These are phyloP conservation scores for Motacilla alba DNA, from an alignment of 2,113 vertebrate species.

Conservation along the genomic window DNA sequence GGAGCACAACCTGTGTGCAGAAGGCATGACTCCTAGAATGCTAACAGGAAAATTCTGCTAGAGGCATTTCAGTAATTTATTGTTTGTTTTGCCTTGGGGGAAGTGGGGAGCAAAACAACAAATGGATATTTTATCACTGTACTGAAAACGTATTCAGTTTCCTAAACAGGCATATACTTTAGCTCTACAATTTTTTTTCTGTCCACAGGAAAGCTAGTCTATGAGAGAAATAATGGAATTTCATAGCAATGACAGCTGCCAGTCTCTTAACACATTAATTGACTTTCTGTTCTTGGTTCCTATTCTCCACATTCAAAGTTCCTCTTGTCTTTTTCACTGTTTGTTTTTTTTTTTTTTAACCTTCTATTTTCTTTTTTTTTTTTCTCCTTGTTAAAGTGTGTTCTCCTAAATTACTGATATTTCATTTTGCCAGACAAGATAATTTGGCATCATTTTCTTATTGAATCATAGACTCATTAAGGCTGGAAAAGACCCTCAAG, in stretches of 20 bases:
- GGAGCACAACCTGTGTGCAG: neutral
- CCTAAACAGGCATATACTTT: neutral
- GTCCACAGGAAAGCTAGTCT: neutral
- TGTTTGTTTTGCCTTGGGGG: neutral
- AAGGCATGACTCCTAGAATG: neutral
- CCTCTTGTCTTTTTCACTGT: neutral
- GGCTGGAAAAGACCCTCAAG: neutral
- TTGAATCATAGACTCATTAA: neutral
- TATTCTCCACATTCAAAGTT: neutral
- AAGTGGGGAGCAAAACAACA: neutral
- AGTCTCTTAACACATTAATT: neutral
- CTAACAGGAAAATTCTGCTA: neutral
- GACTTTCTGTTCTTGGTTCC: neutral
- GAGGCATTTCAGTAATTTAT: neutral
- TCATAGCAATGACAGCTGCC: neutral
- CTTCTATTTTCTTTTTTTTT: too few relatives aligned
- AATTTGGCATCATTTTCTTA: neutral
- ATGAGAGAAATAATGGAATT: neutral
- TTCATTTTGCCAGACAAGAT: neutral
- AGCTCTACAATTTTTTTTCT: neutral
- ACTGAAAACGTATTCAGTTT: neutral
- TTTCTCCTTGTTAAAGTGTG: neutral
- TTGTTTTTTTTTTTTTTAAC: neutral
- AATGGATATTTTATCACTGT: neutral
- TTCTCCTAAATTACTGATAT: neutral